Evolutionary conservation across 2,113 vertebrate genomes (phyloP), one percentile per base, ranked within the genome.

Genomic region (Xiphorhynchus elegans): DNA sequence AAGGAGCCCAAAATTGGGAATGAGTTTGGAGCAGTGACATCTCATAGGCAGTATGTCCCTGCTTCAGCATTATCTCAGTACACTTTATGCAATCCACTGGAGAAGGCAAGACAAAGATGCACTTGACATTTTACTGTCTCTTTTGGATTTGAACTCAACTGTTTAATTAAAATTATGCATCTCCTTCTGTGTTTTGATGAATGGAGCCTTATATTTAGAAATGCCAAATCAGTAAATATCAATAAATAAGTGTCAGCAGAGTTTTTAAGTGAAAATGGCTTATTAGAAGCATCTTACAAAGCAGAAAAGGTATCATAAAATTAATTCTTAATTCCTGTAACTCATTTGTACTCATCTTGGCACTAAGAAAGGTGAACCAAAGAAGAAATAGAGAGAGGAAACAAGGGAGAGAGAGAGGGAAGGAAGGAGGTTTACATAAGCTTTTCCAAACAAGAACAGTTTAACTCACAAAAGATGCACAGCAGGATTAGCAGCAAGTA

Each of bases 171-270:
- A 87, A 78, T 93, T 73, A 60, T 67, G 33, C 44, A 52, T 53
- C n/a, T 87, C 52, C 49, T 93, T 73, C 28, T 84, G 49, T 72
- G 29, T 86, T 95, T 92, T 93, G 89, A 86, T 91, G 68, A 90
- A 89, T 89, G 40, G 1, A 13, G 6, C 33, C 53, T 94, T 84
- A 37, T 60, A 52, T 92, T 87, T 72, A 72, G 35, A 93, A 87
- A 84, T 67, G 40, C 11, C 16, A 64, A 63, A 60, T 91, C 25
- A 52, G 37, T 89, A 87, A 93, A 47, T 86, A 86, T 83, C 53
- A 83, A 31, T 74, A 70, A 64, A 64, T 40, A 28, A 42, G 19
- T 73, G 28, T 69, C 83, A 84, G 67, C 28, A 46, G 79, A 77
- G 35, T 67, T 87, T 87, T 67, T 10, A 68, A 84, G 31, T 47